phyloP scores from a whole-genome alignment of 2,113 vertebrate genomes.

The Centropus bengalensis region DNA sequence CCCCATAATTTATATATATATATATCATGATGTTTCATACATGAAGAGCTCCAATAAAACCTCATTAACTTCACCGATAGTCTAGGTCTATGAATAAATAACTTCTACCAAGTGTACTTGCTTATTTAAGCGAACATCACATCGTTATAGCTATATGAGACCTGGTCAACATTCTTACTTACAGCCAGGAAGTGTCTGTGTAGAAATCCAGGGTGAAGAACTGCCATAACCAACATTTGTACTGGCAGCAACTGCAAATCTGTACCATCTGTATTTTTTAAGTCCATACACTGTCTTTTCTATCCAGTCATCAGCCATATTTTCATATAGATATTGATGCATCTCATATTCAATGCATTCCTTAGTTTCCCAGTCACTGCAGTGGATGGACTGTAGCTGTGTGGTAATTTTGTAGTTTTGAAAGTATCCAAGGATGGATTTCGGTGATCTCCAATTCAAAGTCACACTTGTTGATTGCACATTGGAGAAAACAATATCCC shows the following conservation, averaged over 20 bases:
- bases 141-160: not conserved
- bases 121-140: not conserved
- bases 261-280: slow-evolving; percentile 90
- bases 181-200: slow-evolving; percentile 88
- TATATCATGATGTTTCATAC: not conserved
- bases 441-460: slow-evolving; percentile 86
- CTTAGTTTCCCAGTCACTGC: slow-evolving; percentile 76
- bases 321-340: slow-evolving; percentile 76
- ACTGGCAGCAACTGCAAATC: slow-evolving; percentile 88
- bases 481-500: slow-evolving; percentile 78
- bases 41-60: not conserved
- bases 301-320: slow-evolving; percentile 6
- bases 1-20: not conserved
- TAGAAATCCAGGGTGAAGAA: slow-evolving; percentile 84
- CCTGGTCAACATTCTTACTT: slow-evolving; percentile 66
- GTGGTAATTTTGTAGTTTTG: slow-evolving; percentile 86
- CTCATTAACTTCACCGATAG: not conserved
- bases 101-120: not conserved
- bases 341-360: slow-evolving; percentile 82
- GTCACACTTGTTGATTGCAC: slow-evolving; percentile 86
- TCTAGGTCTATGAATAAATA: not conserved
- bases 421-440: slow-evolving; percentile 84
- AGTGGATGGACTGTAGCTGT: slow-evolving; percentile 80
- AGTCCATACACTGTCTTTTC: slow-evolving; percentile 82
- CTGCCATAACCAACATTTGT: slow-evolving; percentile 89